A percentile compares a stretch with the other conserved stretches of the same genome.
These are phyloP conservation scores for Coranthus polyacanthus DNA, from an alignment of 2,797 vertebrate species.

Conservation along the genomic window DNA sequence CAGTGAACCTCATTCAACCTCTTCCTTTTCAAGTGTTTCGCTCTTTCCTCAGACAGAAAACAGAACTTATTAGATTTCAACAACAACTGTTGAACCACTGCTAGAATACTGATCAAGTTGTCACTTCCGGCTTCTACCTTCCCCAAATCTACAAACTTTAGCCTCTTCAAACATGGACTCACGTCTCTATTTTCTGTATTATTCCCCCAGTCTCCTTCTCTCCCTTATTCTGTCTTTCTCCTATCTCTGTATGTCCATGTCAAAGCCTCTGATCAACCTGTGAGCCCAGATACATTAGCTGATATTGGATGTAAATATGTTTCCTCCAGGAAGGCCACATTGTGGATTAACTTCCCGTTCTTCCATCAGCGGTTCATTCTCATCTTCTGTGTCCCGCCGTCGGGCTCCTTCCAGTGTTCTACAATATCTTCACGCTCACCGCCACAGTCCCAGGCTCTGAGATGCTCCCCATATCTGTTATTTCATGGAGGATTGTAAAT, in stretches of 20 bases:
- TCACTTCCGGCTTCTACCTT: slow-evolving; percentile 52
- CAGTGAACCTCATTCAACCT: slow-evolving; percentile 56
- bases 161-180: slow-evolving; percentile 41
- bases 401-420: slow-evolving; percentile 61
- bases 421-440: slow-evolving; percentile 51
- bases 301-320: slow-evolving; percentile 78
- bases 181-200: slow-evolving; percentile 38
- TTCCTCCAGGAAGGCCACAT: slow-evolving; percentile 60
- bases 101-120: slow-evolving; percentile 48
- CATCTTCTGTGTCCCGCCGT: slow-evolving; percentile 60
- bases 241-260: slow-evolving; percentile 57
- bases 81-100: slow-evolving; percentile 51
- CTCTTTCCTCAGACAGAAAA: slow-evolving; percentile 57
- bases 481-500: slow-evolving; percentile 78
- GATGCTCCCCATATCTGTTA: slow-evolving; percentile 57
- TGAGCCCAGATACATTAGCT: slow-evolving; percentile 68
- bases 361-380: slow-evolving; percentile 53
- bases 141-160: slow-evolving; percentile 35
- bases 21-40: slow-evolving; percentile 46
- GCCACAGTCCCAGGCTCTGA: slow-evolving; percentile 52
- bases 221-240: slow-evolving; percentile 19
- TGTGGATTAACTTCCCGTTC: slow-evolving; percentile 50
- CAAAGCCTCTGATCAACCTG: slow-evolving; percentile 66
- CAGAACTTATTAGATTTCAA: slow-evolving; percentile 59
- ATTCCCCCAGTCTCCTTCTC: slow-evolving; percentile 15